Evolutionary conservation across 2,888 invertebrate species (phyloP), one percentile per base, ranked within the genome.

Genomic region (Cepaea hortensis): DNA sequence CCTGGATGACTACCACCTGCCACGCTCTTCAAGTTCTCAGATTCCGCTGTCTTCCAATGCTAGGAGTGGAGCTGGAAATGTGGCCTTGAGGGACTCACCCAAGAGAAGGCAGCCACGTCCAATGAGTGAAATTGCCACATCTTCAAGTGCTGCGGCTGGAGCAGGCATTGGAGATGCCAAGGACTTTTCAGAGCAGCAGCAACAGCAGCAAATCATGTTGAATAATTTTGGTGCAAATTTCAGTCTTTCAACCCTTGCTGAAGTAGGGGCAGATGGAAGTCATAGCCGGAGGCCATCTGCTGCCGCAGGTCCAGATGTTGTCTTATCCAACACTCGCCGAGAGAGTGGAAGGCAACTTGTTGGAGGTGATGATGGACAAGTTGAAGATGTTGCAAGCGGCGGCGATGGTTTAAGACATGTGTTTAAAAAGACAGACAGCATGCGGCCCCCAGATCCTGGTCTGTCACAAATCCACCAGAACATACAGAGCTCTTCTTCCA

Each of bases 51-150:
- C 80, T 35, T 73, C 87, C 75, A 48, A 72, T 23, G 48, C 81
- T 62, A 81, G 81, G 15, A 77, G 83, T 2, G 72, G 61, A 5
- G 77, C 61, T 0, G 72, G 35, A 48, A 80, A 80, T 46, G 87
- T 87, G 48, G 68, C 72, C 46, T 76, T 87, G 65, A 70, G 88
- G 13, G 83, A 87, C 70, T 88, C 89, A 9, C 90, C 90, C 20
- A 76, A 84, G 35, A 81, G 87, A 20, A 87, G 83, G 50, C 89
- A 85, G 35, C 86, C 88, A 20, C 86, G 90, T 9, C 90, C 90
- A 0, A 86, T 88, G 83, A 89, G 89, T 76, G 90, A 89, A 73
- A 90, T 90, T 68, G 90, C 88, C 68, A 85, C 88, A 0, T 86
- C 87, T 0, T 87, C 84, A 9, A 77, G 85, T 23, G 88, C 87